Percentiles rank a stretch among this genome's conserved stretches.
Conservation (phyloP, 2,888 invertebrate species). For the Melanargia galathea region DNA sequence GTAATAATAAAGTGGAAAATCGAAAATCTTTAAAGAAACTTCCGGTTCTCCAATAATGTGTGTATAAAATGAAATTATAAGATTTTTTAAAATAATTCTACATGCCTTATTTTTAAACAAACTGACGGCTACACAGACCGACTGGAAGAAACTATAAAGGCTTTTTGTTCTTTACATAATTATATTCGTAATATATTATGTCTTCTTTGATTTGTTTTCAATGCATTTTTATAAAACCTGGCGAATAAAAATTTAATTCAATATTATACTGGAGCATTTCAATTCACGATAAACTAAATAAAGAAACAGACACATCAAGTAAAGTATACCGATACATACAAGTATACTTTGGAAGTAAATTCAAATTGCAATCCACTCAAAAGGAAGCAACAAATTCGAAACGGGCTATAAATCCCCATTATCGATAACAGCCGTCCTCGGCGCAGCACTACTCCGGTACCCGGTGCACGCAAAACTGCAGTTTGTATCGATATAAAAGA, state of each 20-base stretch:
- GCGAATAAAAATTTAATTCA: background rate
- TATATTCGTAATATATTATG: too few relatives aligned
- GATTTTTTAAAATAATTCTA: too few relatives aligned
- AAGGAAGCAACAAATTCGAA: conserved; percentile 20
- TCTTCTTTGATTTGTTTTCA: too few relatives aligned
- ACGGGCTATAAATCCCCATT: conserved; percentile 25
- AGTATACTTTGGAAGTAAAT: conserved; percentile 1
- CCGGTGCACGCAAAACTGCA: conserved; percentile 65
- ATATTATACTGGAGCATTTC: background rate
- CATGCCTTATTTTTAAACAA: too few relatives aligned
- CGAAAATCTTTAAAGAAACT: too few relatives aligned
- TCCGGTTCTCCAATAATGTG: too few relatives aligned
- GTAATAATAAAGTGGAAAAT: too few relatives aligned
- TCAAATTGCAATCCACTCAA: conserved; percentile 18
- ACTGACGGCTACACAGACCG: too few relatives aligned
- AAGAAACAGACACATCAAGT: background rate
- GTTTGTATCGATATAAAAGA: conserved; percentile 60
- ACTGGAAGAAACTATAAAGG: too few relatives aligned
- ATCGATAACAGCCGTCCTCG: conserved; percentile 34
- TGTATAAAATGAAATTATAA: too few relatives aligned
- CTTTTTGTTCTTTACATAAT: too few relatives aligned
- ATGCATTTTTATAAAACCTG: too few relatives aligned
- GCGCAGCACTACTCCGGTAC: conserved; percentile 43
- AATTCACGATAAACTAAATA: background rate
- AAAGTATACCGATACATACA: background rate